Conservation (phyloP, 2,888 invertebrate genomes). For the Leucophora obtusa region DNA sequence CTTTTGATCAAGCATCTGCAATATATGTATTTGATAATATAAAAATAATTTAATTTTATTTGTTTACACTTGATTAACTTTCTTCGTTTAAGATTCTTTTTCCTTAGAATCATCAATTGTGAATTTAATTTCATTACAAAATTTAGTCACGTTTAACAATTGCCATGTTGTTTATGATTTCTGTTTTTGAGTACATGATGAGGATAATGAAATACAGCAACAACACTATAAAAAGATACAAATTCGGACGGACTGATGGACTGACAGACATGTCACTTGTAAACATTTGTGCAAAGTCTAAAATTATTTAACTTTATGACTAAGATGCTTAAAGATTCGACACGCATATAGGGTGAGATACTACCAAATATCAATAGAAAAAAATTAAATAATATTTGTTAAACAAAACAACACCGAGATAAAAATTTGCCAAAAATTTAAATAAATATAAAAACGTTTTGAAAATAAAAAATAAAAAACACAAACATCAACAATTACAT, state of each 20-base stretch:
- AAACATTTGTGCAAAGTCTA: background rate
- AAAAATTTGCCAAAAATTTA: no score
- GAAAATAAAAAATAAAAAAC: background rate
- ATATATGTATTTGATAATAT: background rate
- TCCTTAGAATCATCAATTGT: conserved; percentile 17
- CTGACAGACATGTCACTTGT: background rate
- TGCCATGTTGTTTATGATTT: conserved; percentile 56
- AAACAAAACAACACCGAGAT: no score
- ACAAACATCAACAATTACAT: background rate
- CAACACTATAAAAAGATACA: background rate
- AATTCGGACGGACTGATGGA: background rate
- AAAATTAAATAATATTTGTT: background rate
- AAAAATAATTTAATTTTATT: background rate
- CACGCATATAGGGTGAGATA: background rate
- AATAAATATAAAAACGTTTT: background rate
- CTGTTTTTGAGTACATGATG: conserved; percentile 5
- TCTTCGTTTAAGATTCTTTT: background rate
- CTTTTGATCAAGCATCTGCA: no score
- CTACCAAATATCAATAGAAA: background rate
- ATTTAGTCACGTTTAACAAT: conserved; percentile 53
- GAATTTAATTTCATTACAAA: conserved; percentile 44
- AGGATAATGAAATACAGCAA: background rate
- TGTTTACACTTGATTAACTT: background rate
- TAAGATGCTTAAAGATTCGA: background rate
- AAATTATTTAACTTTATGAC: background rate